Percentiles rank a stretch among this genome's conserved stretches.
These are phyloP conservation scores for Fulica atra DNA, from an alignment of 2,113 vertebrate species.

Conservation along the genomic window DNA sequence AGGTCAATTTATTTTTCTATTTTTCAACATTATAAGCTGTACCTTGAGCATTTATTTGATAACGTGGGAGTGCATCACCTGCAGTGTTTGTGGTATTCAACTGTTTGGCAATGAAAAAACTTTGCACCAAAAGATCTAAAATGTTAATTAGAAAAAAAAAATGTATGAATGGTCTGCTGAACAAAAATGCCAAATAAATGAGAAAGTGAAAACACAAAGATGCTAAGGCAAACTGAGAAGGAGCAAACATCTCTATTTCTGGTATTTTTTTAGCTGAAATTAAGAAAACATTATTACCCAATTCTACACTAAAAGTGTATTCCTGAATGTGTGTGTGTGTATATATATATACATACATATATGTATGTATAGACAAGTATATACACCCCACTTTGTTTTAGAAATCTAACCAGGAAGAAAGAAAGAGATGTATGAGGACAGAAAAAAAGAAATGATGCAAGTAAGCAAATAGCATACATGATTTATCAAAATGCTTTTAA, in stretches of 20 bases:
- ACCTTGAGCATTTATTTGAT: slow-evolving; percentile 80
- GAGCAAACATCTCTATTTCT: neutral
- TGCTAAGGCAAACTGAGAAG: neutral
- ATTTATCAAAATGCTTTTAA: neutral
- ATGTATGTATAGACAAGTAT: neutral
- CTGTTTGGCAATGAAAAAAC: slow-evolving; percentile 46
- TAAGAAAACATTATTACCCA: neutral
- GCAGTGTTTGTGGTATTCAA: neutral
- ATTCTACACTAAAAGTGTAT: neutral
- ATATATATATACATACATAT: too few species aligned
- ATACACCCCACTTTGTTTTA: neutral
- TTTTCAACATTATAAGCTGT: slow-evolving; percentile 83
- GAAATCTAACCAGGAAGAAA: neutral
- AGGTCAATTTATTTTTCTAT: slow-evolving; percentile 88
- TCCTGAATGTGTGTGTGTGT: neutral
- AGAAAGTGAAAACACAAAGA: neutral
- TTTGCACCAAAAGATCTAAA: neutral
- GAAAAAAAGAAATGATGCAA: neutral
- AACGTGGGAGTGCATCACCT: slow-evolving; percentile 52
- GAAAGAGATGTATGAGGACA: neutral
- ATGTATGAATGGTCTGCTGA: neutral
- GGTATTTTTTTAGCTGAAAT: neutral
- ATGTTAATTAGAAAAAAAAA: slow-evolving; percentile 50
- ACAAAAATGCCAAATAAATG: neutral
- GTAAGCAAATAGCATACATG: neutral